Conservation (phyloP, 2,113 vertebrate species). For the Mirounga angustirostris region DNA sequence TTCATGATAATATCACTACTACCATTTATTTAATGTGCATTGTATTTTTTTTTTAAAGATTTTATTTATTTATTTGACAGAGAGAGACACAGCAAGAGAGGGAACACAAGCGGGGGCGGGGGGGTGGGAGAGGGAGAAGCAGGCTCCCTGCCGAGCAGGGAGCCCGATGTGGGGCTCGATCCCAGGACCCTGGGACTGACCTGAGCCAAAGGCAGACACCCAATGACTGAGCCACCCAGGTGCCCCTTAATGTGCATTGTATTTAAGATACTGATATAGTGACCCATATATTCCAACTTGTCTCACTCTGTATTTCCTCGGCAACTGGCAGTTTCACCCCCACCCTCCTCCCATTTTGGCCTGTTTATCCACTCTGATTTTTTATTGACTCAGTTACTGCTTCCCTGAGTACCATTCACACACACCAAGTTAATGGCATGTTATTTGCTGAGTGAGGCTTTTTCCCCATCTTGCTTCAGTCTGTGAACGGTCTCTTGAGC, state of each 20-base stretch:
- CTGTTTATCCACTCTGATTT: slow-evolving; percentile 68
- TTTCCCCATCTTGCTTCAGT: slow-evolving; percentile 41
- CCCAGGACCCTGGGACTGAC: too few relatives aligned
- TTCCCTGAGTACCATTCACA: slow-evolving; percentile 57
- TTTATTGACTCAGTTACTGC: slow-evolving; percentile 73
- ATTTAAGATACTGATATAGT: background rate
- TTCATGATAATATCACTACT: background rate
- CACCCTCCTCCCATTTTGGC: background rate
- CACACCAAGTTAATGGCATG: slow-evolving; percentile 64
- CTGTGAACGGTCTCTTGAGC: slow-evolving; percentile 70
- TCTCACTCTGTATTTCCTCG: slow-evolving; percentile 9
- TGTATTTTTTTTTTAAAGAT: background rate
- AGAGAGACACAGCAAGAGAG: too few relatives aligned
- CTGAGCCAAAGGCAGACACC: too few relatives aligned
- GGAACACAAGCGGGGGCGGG: too few relatives aligned
- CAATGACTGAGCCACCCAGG: too few relatives aligned
- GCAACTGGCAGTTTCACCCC: background rate
- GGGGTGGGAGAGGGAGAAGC: too few relatives aligned
- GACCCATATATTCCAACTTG: background rate
- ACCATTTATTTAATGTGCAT: background rate
- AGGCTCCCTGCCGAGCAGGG: too few relatives aligned
- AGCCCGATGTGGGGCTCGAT: too few relatives aligned
- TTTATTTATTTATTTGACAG: too few relatives aligned
- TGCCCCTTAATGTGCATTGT: background rate
- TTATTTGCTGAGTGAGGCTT: slow-evolving; percentile 77